Conservation (phyloP, 2,113 vertebrate genomes). For the Dermatemys mawii region DNA sequence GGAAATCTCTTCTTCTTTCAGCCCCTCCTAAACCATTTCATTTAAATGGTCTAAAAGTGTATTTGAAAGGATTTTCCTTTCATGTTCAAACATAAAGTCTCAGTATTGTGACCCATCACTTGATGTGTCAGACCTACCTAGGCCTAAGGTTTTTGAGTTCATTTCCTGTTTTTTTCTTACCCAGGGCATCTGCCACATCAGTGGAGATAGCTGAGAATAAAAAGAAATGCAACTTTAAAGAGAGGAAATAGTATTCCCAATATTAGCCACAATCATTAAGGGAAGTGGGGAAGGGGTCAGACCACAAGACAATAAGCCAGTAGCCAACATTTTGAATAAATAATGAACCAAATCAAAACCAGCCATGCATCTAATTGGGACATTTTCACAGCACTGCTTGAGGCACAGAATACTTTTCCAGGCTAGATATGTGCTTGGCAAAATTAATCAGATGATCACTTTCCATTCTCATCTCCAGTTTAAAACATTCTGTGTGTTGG, state of each 20-base stretch:
- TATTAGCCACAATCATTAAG: conserved; percentile 49
- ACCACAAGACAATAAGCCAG: conserved; percentile 66
- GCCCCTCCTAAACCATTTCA: background rate
- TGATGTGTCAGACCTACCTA: background rate
- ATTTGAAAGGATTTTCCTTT: background rate
- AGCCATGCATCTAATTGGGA: conserved; percentile 83
- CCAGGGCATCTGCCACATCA: background rate
- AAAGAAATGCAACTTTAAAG: background rate
- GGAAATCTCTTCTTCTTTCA: background rate
- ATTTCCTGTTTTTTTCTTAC: background rate
- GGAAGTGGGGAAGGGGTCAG: conserved; percentile 32
- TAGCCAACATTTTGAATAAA: conserved; percentile 79
- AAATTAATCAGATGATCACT: conserved; percentile 74
- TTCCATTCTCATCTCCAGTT: conserved; percentile 45
- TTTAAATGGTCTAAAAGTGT: background rate
- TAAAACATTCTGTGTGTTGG: conserved; percentile 37
- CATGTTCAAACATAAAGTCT: background rate
- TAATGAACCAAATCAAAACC: conserved; percentile 74
- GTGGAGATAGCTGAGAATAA: background rate
- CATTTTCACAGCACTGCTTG: conserved; percentile 81
- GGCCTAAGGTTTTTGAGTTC: background rate
- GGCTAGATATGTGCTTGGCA: conserved; percentile 72
- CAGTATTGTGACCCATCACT: background rate
- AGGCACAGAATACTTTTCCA: conserved; percentile 72
- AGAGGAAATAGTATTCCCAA: conserved; percentile 2